These are phyloP conservation scores for Sepiola atlantica DNA, from an alignment of 2,888 invertebrate genomes.

Conservation along the genomic window DNA sequence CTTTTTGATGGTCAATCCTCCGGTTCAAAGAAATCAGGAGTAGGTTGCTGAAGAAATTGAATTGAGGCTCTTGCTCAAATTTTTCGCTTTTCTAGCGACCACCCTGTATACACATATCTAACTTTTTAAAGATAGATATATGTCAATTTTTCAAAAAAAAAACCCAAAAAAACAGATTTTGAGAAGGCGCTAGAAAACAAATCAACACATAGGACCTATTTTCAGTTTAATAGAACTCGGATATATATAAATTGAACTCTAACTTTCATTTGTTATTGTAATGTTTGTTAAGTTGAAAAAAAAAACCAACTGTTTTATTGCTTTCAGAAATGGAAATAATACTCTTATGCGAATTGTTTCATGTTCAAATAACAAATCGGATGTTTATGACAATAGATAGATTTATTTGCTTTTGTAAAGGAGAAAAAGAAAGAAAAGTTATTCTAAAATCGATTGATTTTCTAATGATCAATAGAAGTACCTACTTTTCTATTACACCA, in stretches of 20 bases:
- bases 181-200: background rate
- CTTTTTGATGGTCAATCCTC: no score
- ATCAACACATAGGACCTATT: background rate
- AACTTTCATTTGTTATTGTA: background rate
- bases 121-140: no score
- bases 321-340: background rate
- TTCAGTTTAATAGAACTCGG: background rate
- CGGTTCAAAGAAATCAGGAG: no score
- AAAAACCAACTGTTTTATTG: background rate
- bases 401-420: background rate
- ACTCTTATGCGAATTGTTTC: background rate
- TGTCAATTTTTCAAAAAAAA: no score
- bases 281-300: background rate
- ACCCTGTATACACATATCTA: no score
- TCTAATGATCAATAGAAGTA: constrained; percentile 11
- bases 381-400: background rate
- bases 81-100: no score
- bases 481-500: constrained; percentile 1
- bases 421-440: background rate
- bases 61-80: no score
- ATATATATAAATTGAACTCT: background rate
- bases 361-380: background rate
- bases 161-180: background rate
- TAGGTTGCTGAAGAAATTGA: no score
- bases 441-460: background rate